Evolutionary conservation across 2,797 vertebrate species (phyloP).

Genomic region (Neomorphus geoffroyi): DNA sequence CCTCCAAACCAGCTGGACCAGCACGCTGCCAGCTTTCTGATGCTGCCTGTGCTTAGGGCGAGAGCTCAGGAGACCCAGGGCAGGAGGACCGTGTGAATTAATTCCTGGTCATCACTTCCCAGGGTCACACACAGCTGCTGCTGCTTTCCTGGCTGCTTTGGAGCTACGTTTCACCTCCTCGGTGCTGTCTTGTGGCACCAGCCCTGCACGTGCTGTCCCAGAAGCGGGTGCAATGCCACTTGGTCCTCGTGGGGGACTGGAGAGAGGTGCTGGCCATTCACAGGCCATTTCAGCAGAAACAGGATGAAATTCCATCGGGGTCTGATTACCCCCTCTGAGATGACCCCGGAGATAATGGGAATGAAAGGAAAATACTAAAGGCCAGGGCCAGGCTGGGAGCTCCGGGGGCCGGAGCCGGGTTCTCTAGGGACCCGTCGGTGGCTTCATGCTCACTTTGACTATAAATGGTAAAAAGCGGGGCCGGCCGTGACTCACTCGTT

Average conservation of each 20-base stretch:
- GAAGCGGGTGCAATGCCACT: neutral
- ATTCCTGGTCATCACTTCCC: neutral
- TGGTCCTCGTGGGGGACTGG: neutral
- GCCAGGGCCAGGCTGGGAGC: constrained; percentile 34
- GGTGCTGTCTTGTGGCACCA: neutral
- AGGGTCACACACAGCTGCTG: neutral
- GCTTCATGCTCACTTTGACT: constrained; percentile 56
- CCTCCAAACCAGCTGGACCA: rapidly evolving
- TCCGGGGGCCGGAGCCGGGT: neutral
- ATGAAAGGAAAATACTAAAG: constrained; percentile 64
- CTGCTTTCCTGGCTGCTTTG: neutral
- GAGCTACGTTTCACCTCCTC: rapidly evolving
- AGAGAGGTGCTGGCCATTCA: neutral
- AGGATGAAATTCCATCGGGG: constrained; percentile 22
- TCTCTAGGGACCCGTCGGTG: constrained; percentile 40
- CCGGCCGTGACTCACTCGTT: constrained; percentile 49
- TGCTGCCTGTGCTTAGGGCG: neutral
- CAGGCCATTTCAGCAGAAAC: neutral
- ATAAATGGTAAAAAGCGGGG: constrained; percentile 71
- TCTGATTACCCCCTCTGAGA: constrained; percentile 35
- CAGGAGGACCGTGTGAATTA: neutral
- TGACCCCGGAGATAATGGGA: constrained; percentile 55
- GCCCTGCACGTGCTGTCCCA: neutral
- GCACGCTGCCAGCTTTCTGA: neutral
- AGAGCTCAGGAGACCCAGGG: neutral